Evolutionary conservation across 2,888 invertebrate species (phyloP), one percentile per base, ranked within the genome.

Genomic region (Podotricha telesiphe): DNA sequence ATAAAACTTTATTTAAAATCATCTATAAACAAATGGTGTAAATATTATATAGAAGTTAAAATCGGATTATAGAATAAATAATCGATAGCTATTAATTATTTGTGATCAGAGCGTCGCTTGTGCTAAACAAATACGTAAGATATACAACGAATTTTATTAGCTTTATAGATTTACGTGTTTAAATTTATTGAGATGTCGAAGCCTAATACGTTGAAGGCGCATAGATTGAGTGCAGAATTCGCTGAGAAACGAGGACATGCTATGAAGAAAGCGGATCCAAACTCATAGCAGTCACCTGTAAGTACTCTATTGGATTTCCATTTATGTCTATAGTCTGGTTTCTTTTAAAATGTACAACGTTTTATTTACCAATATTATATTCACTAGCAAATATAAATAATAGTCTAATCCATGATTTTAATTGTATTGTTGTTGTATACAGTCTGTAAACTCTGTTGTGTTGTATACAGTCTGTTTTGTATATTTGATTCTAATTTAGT

Each of bases 1-100:
- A n/a, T n/a, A n/a, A 65, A 67, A 71, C n/a, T 71, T 50, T 63
- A 67, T 47, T 48, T 56, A 69, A 37, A 66, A 66, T 51, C 45
- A 64, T 69, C 47, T 58, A 53, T 68, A 53, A 53, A 20, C 61
- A n/a, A 68, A 64, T 66, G 56, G 47, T 67, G 51, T 68, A 61
- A 22, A 56, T 47, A 56, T 65, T 64, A 63, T n/a, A 50, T 45
- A 50, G 37, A 48, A 62, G 20, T 55, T 51, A 42, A 40, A 74
- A 69, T 72, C 70, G 74, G 70, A 75, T 83, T 61, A 86, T 82
- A 85, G 85, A 83, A 84, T 62, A 62, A 62, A 86, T 90, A 89
- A 91, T 91, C 90, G 88, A 92, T 92, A 91, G 83, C 86, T 88
- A 87, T 89, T 87, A 91, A 92, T 91, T 88, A 91, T 89, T 91